Evolutionary conservation across 2,888 invertebrate species (phyloP).

Genomic region (Diadromus collaris): DNA sequence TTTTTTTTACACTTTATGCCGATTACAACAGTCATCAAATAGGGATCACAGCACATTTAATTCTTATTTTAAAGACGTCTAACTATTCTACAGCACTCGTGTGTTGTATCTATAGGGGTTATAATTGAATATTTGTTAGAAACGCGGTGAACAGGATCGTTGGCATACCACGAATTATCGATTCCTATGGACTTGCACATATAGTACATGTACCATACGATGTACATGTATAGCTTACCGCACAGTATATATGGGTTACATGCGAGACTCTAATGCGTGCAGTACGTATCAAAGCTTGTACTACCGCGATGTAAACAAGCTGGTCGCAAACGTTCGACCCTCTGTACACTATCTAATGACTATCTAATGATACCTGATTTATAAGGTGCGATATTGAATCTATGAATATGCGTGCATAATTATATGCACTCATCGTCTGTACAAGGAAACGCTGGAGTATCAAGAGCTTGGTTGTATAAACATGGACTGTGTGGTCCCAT

Average conservation of each 20-base stretch:
- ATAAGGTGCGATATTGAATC: conserved; percentile 53
- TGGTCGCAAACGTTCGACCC: conserved; percentile 37
- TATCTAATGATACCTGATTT: conserved; percentile 45
- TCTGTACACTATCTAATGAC: conserved; percentile 5
- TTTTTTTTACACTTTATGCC: neutral
- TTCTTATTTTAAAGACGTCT: neutral
- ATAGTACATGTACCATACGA: neutral
- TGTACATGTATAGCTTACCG: neutral
- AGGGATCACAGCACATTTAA: neutral
- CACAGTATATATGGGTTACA: conserved; percentile 12
- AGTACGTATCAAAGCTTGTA: conserved; percentile 30
- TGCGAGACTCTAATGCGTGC: neutral
- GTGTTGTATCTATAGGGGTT: neutral
- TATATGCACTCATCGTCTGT: conserved; percentile 24
- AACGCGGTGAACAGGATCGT: neutral
- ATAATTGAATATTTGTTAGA: conserved; percentile 13
- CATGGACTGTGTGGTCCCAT: conserved; percentile 44
- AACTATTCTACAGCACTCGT: neutral
- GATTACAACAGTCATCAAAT: neutral
- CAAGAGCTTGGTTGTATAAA: conserved; percentile 33
- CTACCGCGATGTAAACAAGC: conserved; percentile 48
- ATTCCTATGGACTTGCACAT: neutral
- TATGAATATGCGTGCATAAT: conserved; percentile 18
- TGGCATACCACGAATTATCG: conserved; percentile 13
- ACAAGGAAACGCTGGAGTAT: conserved; percentile 41